Percentiles rank a stretch among this genome's conserved stretches.
Evolutionary conservation across 2,113 vertebrate genomes (phyloP).

Genomic region (Marcusenius ussheri): DNA sequence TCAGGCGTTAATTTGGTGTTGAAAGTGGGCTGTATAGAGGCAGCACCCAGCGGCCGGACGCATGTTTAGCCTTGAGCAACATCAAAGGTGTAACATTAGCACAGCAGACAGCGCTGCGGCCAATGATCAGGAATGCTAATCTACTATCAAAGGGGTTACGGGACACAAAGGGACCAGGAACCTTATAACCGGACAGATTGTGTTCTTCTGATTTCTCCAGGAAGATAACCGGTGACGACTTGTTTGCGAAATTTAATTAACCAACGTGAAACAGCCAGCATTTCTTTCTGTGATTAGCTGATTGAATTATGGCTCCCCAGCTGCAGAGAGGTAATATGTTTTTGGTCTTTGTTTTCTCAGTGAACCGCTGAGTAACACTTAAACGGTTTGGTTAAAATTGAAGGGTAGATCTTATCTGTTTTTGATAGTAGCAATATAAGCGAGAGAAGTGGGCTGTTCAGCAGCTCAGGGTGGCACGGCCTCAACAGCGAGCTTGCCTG

Average conservation of each 20-base stretch:
- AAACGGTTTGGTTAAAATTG: neutral
- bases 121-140: neutral
- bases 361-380: neutral
- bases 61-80: neutral
- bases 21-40: neutral
- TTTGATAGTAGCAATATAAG: neutral
- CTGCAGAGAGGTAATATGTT: neutral
- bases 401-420: neutral
- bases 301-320: neutral
- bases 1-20: slow-evolving; percentile 13
- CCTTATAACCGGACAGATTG: neutral
- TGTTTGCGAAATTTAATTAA: neutral
- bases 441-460: neutral
- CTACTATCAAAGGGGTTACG: neutral
- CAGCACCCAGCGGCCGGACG: neutral
- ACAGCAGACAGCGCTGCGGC: neutral
- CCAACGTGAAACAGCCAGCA: neutral
- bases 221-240: neutral
- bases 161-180: neutral
- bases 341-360: neutral
- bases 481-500: neutral
- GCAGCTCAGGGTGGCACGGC: neutral
- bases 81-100: slow-evolving; percentile 14
- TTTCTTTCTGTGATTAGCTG: neutral
- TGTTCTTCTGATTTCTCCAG: neutral